Evolutionary conservation across 2,797 vertebrate species (phyloP).

Genomic region (Sarcophilus harrisii): DNA sequence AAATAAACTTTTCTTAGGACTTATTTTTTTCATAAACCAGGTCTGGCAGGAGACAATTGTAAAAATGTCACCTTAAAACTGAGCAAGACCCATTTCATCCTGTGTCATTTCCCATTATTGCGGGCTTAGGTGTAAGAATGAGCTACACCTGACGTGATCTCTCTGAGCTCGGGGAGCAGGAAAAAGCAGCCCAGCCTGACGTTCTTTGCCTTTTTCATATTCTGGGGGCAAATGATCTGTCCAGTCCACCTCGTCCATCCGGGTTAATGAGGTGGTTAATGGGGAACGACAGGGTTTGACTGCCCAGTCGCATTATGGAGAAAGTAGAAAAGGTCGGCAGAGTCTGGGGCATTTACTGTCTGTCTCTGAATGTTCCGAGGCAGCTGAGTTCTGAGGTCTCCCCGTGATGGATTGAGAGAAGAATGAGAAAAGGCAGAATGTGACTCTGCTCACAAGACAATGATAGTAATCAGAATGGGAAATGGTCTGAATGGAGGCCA

Average conservation of each 20-base stretch:
- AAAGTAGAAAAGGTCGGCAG: slow-evolving; percentile 79
- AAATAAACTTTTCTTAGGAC: slow-evolving; percentile 53
- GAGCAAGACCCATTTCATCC: slow-evolving; percentile 65
- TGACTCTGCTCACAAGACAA: slow-evolving; percentile 79
- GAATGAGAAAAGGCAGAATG: slow-evolving; percentile 75
- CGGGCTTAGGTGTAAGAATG: slow-evolving; percentile 55
- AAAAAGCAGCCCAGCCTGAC: slow-evolving; percentile 23
- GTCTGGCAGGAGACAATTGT: slow-evolving; percentile 59
- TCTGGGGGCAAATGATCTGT: slow-evolving; percentile 81
- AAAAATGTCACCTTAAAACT: slow-evolving; percentile 70
- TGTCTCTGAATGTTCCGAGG: slow-evolving; percentile 56
- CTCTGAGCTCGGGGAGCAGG: slow-evolving; percentile 50
- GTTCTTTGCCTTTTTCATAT: slow-evolving; percentile 80
- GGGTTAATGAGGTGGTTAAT: slow-evolving; percentile 84
- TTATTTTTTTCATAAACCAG: slow-evolving; percentile 66
- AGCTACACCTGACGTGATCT: slow-evolving; percentile 65
- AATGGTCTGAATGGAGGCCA: slow-evolving; percentile 73
- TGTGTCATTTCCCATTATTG: slow-evolving; percentile 56
- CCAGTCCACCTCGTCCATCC: slow-evolving; percentile 70
- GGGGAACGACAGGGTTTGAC: slow-evolving; percentile 67
- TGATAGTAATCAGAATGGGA: slow-evolving; percentile 80
- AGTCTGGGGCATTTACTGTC: slow-evolving; percentile 77
- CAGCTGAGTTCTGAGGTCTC: slow-evolving; percentile 74
- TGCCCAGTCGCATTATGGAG: slow-evolving; percentile 75
- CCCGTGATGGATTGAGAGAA: slow-evolving; percentile 82